phyloP scores from a whole-genome alignment of 1,140 invertebrate species.

The Pollicipes pollicipes region DNA sequence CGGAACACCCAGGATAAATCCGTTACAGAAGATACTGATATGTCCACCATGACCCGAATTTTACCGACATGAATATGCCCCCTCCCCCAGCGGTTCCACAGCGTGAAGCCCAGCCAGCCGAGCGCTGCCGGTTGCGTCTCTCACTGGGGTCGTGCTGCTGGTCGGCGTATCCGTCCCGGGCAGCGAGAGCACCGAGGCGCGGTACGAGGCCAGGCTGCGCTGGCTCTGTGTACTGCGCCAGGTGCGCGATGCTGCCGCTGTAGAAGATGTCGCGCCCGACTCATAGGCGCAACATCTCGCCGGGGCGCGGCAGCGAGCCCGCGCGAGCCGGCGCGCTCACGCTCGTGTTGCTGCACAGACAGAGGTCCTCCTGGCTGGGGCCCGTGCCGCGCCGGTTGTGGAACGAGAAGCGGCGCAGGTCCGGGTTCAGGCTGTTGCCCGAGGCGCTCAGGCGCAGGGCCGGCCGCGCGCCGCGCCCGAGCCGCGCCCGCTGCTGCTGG shows the following conservation, averaged over 20 bases:
- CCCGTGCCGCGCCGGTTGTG: conserved; percentile 1
- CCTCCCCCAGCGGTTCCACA: no score
- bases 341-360: background rate
- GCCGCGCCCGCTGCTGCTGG: background rate
- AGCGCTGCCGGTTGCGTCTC: no score
- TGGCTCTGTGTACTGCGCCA: conserved; percentile 84
- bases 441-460: conserved; percentile 1
- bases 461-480: background rate
- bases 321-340: conserved; percentile 4
- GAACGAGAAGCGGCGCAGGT: background rate
- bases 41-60: no score
- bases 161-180: background rate
- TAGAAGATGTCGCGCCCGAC: conserved; percentile 96
- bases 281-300: conserved; percentile 64
- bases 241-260: conserved; percentile 75
- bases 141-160: background rate
- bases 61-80: no score
- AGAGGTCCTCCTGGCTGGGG: background rate
- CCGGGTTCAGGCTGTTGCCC: background rate
- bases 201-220: conserved; percentile 70
- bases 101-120: no score
- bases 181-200: conserved; percentile 36
- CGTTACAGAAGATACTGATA: no score
- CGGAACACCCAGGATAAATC: no score
- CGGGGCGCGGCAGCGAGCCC: background rate